A percentile compares a stretch with the other conserved stretches of the same genome.
Conservation (phyloP, 2,797 vertebrate genomes). For the Sebastes reedi region DNA sequence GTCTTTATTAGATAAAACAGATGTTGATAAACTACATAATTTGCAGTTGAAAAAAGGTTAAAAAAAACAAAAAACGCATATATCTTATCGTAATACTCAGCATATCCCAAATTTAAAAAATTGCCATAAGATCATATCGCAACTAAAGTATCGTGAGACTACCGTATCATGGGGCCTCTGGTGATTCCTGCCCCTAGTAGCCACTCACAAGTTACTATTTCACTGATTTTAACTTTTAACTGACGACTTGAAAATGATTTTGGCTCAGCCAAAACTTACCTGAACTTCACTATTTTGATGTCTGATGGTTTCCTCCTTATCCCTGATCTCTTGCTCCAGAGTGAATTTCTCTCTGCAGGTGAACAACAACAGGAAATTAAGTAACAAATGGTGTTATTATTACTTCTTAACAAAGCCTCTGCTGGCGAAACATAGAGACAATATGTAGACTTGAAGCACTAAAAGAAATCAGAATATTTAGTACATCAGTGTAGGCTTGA, state of each 20-base stretch:
- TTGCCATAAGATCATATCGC: too few species aligned
- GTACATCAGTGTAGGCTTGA: not conserved
- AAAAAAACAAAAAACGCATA: too few species aligned
- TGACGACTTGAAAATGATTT: not conserved
- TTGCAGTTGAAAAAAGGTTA: too few species aligned
- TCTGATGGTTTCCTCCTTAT: constrained; percentile 91
- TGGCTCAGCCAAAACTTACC: constrained; percentile 75
- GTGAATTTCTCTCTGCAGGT: constrained; percentile 89
- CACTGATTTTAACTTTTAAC: not conserved
- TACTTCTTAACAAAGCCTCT: not conserved
- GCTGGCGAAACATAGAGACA: not conserved
- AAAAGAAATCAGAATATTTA: not conserved
- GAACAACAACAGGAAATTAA: not conserved
- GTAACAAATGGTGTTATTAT: not conserved
- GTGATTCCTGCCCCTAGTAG: fast-evolving
- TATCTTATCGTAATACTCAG: fast-evolving
- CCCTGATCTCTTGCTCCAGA: constrained; percentile 92
- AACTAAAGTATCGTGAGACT: fast-evolving
- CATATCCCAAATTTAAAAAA: too few species aligned
- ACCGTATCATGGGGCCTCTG: too few species aligned
- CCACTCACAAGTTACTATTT: not conserved
- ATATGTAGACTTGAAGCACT: not conserved
- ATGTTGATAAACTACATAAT: too few species aligned
- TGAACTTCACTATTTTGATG: constrained; percentile 91
- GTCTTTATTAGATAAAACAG: too few species aligned